Evolutionary conservation across 2,113 vertebrate genomes (phyloP).

Genomic region (Boleophthalmus pectinirostris): DNA sequence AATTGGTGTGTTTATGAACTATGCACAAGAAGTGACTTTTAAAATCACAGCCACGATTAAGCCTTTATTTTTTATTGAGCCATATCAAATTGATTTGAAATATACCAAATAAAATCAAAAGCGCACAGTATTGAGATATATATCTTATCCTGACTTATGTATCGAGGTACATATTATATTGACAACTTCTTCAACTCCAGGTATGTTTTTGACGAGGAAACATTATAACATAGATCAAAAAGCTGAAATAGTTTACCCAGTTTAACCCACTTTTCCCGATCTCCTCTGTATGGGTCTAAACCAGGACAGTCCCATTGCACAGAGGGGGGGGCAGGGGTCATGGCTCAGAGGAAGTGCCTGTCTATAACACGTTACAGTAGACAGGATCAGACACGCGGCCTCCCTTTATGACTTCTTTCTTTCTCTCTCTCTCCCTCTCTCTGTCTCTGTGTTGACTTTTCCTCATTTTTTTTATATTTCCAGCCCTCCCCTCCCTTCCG

Average conservation of each 20-base stretch:
- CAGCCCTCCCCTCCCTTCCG: conserved; percentile 41
- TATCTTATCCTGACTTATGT: too few species aligned
- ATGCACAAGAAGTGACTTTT: too few species aligned
- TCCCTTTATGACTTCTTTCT: conserved; percentile 19
- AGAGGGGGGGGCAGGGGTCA: conserved; percentile 63
- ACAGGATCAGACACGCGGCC: conserved; percentile 65
- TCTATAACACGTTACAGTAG: conserved; percentile 66
- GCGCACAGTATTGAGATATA: too few species aligned
- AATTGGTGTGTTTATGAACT: too few species aligned
- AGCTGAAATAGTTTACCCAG: neutral
- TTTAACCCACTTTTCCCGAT: neutral
- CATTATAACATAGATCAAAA: too few species aligned
- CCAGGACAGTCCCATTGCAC: neutral
- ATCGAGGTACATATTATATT: too few species aligned
- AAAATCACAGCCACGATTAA: too few species aligned
- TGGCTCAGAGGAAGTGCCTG: conserved; percentile 63
- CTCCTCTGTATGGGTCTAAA: neutral
- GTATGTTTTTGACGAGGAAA: too few species aligned
- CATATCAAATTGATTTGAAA: too few species aligned
- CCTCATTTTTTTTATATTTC: conserved; percentile 38
- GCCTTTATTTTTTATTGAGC: too few species aligned
- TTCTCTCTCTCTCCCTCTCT: conserved; percentile 40
- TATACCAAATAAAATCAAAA: too few species aligned
- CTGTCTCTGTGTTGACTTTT: conserved; percentile 50
- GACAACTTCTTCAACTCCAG: too few species aligned